Evolutionary conservation across 2,888 invertebrate species (phyloP).

Genomic region (Theristus sp.): DNA sequence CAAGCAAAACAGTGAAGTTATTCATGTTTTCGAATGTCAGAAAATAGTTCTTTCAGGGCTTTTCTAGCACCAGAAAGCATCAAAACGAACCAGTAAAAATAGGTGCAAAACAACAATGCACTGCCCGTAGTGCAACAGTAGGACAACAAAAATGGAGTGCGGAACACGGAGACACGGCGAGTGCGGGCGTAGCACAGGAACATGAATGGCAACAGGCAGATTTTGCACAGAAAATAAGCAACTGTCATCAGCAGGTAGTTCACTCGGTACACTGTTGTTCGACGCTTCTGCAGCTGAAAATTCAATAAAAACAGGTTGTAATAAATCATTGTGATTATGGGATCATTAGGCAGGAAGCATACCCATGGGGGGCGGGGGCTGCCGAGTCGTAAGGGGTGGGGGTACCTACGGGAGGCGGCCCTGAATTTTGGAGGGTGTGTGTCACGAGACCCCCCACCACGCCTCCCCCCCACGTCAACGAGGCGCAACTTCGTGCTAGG

Average conservation of each 20-base stretch:
- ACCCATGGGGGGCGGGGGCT: neutral
- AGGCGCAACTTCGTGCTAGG: no score
- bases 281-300: neutral
- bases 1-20: no score
- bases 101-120: neutral
- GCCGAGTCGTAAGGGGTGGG: neutral
- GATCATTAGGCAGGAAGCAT: no score
- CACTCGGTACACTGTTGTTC: neutral
- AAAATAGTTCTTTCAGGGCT: neutral
- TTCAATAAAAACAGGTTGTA: no score
- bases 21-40: no score
- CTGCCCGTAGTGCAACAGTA: neutral
- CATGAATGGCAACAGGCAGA: slow-evolving; percentile 1
- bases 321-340: no score
- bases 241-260: neutral
- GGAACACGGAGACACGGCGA: neutral
- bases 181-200: neutral
- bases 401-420: no score
- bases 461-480: no score
- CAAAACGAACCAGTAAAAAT: neutral
- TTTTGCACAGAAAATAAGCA: neutral
- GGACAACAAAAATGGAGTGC: neutral
- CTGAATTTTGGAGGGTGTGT: no score
- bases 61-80: neutral
- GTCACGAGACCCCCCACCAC: no score